phyloP scores from a whole-genome alignment of 1,140 invertebrate species.

The Drosophila albomicans region DNA sequence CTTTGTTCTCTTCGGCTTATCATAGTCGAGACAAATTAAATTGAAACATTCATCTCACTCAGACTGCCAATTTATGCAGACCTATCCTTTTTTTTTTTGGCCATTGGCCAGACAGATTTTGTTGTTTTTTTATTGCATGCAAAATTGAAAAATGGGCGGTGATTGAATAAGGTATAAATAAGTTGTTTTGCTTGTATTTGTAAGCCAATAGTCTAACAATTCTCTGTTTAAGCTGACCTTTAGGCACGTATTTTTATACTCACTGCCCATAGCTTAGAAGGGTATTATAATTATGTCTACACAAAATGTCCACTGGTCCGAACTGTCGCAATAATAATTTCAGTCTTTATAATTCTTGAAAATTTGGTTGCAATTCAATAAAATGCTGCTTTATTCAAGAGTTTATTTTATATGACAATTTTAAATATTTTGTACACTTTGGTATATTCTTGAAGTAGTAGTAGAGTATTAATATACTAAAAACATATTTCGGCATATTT shows the following conservation, averaged over 20 bases:
- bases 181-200: not conserved
- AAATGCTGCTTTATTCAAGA: no score
- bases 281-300: no score
- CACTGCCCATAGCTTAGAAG: no score
- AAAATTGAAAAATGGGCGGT: not conserved
- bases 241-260: not conserved
- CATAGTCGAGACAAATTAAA: conserved; percentile 6
- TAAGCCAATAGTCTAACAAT: not conserved
- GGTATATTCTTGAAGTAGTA: no score
- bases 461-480: no score
- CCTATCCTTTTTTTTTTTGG: not conserved
- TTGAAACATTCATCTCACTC: conserved; percentile 4
- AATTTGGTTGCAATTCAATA: no score
- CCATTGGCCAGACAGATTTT: not conserved
- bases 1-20: not conserved
- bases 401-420: no score
- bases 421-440: no score
- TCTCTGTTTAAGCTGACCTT: not conserved
- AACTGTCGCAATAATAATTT: no score
- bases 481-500: no score
- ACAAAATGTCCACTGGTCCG: no score
- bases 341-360: no score
- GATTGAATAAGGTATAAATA: not conserved
- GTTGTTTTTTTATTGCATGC: not conserved
- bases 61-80: not conserved